Evolutionary conservation across 1,140 invertebrate species (phyloP), one percentile per base, ranked within the genome.

Genomic region (Leptonema lineaticorne): DNA sequence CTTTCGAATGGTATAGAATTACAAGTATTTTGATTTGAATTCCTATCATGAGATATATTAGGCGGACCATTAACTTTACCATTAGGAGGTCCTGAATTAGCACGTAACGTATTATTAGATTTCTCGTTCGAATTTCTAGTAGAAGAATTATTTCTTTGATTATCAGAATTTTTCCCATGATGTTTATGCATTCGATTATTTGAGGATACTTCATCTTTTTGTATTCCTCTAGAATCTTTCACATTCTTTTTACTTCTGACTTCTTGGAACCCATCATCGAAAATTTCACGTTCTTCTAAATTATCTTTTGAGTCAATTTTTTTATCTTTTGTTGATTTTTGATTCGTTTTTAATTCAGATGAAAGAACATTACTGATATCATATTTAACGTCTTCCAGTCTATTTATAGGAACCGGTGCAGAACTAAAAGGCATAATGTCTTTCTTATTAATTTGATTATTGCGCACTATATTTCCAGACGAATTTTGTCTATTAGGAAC

Each of bases 251-350:
- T 93, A 37, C 89, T 92, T 46, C 90, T 86, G 1, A 94, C 93
- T 78, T 95, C 92, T 78, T 94, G 92, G 77, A 95, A 95, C 45
- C 92, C 92, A 76, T 93, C 91, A 74, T 90, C 84, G 65, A 89
- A 85, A 4, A 76, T 74, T 41, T 85, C 84, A 14, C 74, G 74
- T 7, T 84, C 81, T 0, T 75, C 65, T 2, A 73, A 30, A 11
- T 14, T 68, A 6, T 62, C 63, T 70, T 77, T 53, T 50, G 69
- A 68, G 16, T 46, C 56, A 68, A 75, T 53, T 63, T 73, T 81
- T 14, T 48, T 81, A 69, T 73, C 72, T 72, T 80, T 82, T 69
- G 76, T 29, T 29, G 78, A 76, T 30, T 67, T 62, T 16, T 58
- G 57, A n/a, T 48, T 59, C 73, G 80, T 74, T 69, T 83, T 82